phyloP scores from a whole-genome alignment of 1,140 invertebrate species.

The Anastrepha ludens region DNA sequence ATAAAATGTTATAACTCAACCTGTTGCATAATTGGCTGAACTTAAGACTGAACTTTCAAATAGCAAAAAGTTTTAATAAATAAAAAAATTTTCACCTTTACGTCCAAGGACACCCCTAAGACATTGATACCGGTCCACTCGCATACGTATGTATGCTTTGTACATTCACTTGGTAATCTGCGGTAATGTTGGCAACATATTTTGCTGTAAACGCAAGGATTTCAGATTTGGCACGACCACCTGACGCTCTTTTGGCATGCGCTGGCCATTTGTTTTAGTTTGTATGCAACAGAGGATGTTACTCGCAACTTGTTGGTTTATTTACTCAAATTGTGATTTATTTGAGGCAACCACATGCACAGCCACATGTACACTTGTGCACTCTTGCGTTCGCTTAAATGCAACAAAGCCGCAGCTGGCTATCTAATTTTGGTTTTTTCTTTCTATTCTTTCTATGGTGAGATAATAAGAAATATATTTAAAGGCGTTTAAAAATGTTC shows the following conservation, averaged over 20 bases:
- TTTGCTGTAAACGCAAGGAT: conserved; percentile 46
- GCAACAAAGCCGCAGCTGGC: not conserved
- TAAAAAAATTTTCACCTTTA: too few species aligned
- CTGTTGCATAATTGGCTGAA: too few species aligned
- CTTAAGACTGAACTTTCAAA: too few species aligned
- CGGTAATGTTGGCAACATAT: conserved; percentile 47
- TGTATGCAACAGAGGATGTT: not conserved
- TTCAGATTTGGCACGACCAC: conserved; percentile 49
- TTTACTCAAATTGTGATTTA: conserved; percentile 49
- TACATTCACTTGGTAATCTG: conserved; percentile 43
- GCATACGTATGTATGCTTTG: not conserved
- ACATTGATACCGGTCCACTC: too few species aligned
- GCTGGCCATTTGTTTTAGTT: conserved; percentile 45
- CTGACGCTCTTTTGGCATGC: conserved; percentile 46
- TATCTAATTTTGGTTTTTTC: too few species aligned
- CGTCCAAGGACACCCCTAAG: too few species aligned
- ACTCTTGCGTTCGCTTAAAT: conserved; percentile 1
- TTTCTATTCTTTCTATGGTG: too few species aligned
- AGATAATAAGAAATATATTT: too few species aligned
- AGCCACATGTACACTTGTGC: not conserved
- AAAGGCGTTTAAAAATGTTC: too few species aligned
- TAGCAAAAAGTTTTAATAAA: too few species aligned
- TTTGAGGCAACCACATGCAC: not conserved
- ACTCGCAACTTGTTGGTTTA: not conserved
- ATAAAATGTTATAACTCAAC: too few species aligned